phyloP scores from a whole-genome alignment of 2,113 vertebrate genomes.

The Mastomys natalensis region DNA sequence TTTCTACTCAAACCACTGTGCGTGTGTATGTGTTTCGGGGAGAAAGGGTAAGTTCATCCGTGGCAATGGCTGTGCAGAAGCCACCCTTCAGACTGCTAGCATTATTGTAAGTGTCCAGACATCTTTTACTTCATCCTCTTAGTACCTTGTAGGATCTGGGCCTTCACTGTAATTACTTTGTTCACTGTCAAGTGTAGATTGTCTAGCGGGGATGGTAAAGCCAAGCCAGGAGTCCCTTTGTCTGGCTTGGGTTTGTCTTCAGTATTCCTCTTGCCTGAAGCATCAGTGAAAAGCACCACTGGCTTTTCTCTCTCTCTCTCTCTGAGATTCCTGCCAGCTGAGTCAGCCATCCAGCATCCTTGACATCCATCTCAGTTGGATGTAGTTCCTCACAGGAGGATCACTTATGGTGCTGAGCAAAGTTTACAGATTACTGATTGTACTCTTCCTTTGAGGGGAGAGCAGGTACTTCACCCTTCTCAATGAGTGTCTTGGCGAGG shows the following conservation, averaged over 20 bases:
- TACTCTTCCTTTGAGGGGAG: neutral
- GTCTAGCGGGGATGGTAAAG: neutral
- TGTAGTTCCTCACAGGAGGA: neutral
- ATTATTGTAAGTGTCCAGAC: neutral
- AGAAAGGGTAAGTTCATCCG: neutral
- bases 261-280: neutral
- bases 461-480: rapidly evolving
- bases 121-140: neutral
- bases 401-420: rapidly evolving
- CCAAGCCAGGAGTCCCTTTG: neutral
- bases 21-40: rapidly evolving
- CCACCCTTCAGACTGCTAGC: neutral
- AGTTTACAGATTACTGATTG: no score
- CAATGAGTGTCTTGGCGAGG: neutral
- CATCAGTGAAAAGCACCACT: neutral
- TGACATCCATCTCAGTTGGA: neutral
- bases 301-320: neutral
- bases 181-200: neutral
- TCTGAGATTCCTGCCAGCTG: neutral
- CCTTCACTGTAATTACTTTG: neutral
- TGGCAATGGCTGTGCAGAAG: neutral
- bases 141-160: neutral
- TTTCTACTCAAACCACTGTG: neutral
- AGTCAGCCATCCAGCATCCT: neutral
- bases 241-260: neutral